Evolutionary conservation across 1,140 invertebrate species (phyloP), one percentile per base, ranked within the genome.

Genomic region (Drosophila sucinea): DNA sequence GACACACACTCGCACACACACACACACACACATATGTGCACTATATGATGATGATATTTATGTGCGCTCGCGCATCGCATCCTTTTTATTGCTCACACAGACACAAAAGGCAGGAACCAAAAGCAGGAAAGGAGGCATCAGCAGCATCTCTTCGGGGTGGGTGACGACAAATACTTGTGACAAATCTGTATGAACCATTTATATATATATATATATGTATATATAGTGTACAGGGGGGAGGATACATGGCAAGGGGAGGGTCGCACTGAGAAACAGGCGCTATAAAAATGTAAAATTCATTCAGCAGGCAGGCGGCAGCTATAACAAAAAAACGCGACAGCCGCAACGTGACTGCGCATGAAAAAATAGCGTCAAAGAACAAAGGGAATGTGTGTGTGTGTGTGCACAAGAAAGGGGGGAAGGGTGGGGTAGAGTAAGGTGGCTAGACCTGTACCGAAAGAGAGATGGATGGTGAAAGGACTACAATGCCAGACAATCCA

Each of bases 271-370:
- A 61, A 44, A 11, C 27, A 44, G 69, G 72, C 61, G 79, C 79
- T 76, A 86, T 87, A 86, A 87, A 86, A 86, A 86, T 86, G 83
- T 86, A 87, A 86, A 86, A 86, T 87, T 86, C 83, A 86, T 86
- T 86, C 82, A 70, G 72, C 35, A 38, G 35, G 35, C 35, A 72
- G 65, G 70, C 63, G 60, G 35, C 57, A 56, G 57, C 77, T 38
- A 69, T 32, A 66, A 73, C 70, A 76, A 66, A 64, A 68, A 54
- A 8, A 72, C 58, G 57, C 69, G 82, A 86, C 82, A 71, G 79
- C 71, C 75, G 79, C 75, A 82, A 86, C 82, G 79, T 86, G 82
- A 87, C 82, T 87, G 83, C 83, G 82, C 82, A 86, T 82, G 70
- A 85, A 38, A 32, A 68, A 71, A 84, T 64, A 81, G 79, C 66